These are phyloP conservation scores for Dendroctonus valens DNA, from an alignment of 1,140 invertebrate genomes.

Conservation along the genomic window DNA sequence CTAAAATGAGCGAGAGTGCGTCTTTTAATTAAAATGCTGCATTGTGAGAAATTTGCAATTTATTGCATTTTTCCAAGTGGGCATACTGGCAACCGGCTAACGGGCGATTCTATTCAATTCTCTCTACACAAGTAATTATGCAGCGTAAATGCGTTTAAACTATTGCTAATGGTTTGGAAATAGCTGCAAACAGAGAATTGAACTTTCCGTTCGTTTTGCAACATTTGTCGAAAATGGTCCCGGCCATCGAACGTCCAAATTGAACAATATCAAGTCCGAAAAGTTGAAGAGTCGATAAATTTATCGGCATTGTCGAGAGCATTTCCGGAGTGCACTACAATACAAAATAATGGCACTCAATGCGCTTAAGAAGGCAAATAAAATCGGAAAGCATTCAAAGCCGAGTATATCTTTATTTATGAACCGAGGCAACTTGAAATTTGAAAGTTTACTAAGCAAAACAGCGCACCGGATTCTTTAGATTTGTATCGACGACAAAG, in stretches of 20 bases:
- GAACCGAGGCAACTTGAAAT: constrained; percentile 20
- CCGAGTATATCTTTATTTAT: constrained; percentile 23
- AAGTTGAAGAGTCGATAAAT: constrained; percentile 21
- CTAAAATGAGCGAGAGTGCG: no score
- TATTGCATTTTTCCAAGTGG: no score
- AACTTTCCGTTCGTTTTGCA: no score
- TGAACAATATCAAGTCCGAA: constrained; percentile 8
- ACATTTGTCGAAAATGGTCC: no score
- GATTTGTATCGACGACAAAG: constrained; percentile 14
- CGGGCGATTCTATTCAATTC: no score
- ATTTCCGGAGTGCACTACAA: constrained; percentile 27
- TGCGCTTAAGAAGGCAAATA: constrained; percentile 30
- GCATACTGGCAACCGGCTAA: no score
- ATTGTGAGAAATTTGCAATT: no score
- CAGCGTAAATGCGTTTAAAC: no score
- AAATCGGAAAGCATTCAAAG: constrained; percentile 30
- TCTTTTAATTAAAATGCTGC: no score
- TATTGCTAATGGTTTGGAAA: no score
- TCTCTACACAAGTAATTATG: no score
- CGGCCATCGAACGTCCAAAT: background rate
- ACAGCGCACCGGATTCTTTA: constrained; percentile 16
- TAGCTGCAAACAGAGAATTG: no score
- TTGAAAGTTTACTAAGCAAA: constrained; percentile 29
- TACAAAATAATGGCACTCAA: constrained; percentile 32
- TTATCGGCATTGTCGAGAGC: constrained; percentile 20